Percentiles rank a stretch among this genome's conserved stretches.
Conservation (phyloP, 1,140 invertebrate genomes). For the Drosophila ficusphila region DNA sequence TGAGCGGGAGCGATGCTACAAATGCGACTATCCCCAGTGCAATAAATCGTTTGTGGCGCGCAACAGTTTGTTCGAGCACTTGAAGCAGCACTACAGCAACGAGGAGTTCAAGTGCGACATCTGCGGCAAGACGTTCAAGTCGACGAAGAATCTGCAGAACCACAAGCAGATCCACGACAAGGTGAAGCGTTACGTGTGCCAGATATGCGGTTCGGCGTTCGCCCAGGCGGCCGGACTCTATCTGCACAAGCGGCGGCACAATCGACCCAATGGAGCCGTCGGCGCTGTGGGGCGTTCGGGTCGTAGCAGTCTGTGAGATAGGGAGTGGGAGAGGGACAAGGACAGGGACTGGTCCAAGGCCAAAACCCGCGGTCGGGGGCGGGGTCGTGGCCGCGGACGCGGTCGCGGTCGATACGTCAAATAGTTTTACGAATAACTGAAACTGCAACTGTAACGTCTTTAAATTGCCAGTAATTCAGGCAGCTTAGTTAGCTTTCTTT, state of each 20-base stretch:
- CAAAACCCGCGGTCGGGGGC: constrained; percentile 8
- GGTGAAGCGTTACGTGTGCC: constrained; percentile 84
- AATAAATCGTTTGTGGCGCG: constrained; percentile 84
- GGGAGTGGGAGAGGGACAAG: constrained; percentile 36
- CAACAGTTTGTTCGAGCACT: constrained; percentile 84
- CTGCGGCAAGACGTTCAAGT: constrained; percentile 82
- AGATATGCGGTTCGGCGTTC: constrained; percentile 84
- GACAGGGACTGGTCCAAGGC: constrained; percentile 10
- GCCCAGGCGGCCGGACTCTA: constrained; percentile 84
- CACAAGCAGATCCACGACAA: constrained; percentile 85
- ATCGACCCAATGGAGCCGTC: constrained; percentile 63
- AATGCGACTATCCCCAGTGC: constrained; percentile 76
- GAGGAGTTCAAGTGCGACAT: constrained; percentile 85
- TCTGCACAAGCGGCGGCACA: constrained; percentile 85
- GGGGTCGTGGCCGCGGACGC: constrained; percentile 21
- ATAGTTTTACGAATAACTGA: constrained; percentile 14
- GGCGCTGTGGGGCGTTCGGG: constrained; percentile 60
- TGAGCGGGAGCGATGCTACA: constrained; percentile 66
- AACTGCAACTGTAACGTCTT: constrained; percentile 5
- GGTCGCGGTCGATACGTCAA: constrained; percentile 35
- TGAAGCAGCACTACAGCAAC: constrained; percentile 84
- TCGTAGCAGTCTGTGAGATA: constrained; percentile 61
- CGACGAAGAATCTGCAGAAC: constrained; percentile 78
- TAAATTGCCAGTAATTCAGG: constrained; percentile 8
- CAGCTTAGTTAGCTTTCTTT: constrained; percentile 22